Evolutionary conservation across 2,113 vertebrate species (phyloP), one percentile per base, ranked within the genome.

Genomic region (Pagrus major): DNA sequence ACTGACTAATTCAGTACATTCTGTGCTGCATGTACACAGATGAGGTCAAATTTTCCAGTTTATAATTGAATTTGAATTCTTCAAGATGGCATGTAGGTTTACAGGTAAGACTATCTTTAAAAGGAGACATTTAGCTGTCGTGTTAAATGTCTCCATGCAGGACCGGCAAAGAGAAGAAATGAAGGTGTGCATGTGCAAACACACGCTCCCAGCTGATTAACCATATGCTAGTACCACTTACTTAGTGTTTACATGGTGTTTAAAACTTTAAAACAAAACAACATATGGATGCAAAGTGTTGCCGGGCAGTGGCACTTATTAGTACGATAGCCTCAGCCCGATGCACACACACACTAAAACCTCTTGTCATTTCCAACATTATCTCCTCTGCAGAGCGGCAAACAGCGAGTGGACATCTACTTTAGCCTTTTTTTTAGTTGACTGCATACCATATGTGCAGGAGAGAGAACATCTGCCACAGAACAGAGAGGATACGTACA

Each of bases 391-490:
- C 37, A 31, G 65, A 21, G 52, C 2, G 0, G 29, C 69, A 58
- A 83, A 66, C 6, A 20, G 61, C 14, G 1, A 83, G 39, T 44
- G 66, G 74, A 79, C 71, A 47, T 79, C n/a, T 35, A 33, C 42
- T 72, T 52, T 37, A 7, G 18, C 68, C 27, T 51, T n/a, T 52
- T 72, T 71, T 84, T 78, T 69, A 78, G 56, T 14, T 23, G 72
- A 66, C 68, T 77, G 51, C 49, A 16, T 41, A 46, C 78, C 78
- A 81, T 69, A 77, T 81, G 83, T 79, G 78, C 37, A 46, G 72
- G 29, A 52, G 42, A 39, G 61, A 5, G 49, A 85, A 86, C 84
- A 86, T 80, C 84, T 89, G 86, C 78, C 61, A 65, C 51, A 29
- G 52, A 81, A 79, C 69, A 37, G 25, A 27, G 25, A 76, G 49